Evolutionary conservation across 2,888 invertebrate species (phyloP).

Genomic region (Eurytoma californica): DNA sequence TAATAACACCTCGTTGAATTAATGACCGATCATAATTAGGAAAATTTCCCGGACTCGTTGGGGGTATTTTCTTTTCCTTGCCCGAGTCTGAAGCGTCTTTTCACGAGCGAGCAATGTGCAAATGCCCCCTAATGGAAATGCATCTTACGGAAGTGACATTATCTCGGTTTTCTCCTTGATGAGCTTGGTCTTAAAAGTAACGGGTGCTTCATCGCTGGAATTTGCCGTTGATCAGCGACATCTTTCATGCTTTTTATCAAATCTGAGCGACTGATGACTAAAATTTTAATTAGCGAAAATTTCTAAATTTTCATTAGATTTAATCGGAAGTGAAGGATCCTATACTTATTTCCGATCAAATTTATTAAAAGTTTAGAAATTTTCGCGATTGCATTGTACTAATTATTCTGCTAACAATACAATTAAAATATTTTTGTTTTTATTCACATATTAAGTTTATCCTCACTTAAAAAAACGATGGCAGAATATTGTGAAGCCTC

Average conservation of each 20-base stretch:
- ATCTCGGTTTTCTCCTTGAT: constrained; percentile 49
- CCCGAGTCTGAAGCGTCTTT: not conserved
- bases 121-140: constrained; percentile 16
- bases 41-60: constrained; percentile 66
- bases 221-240: not conserved
- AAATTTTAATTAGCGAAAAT: not conserved
- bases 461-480: too few species aligned
- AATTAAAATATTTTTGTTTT: too few species aligned
- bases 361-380: too few species aligned
- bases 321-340: too few species aligned
- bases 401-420: too few species aligned
- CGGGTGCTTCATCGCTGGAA: not conserved
- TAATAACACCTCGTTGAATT: constrained; percentile 72
- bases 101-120: not conserved
- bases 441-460: too few species aligned
- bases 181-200: constrained; percentile 25
- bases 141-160: constrained; percentile 37
- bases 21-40: constrained; percentile 73
- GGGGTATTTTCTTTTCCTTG: constrained; percentile 9
- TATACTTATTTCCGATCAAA: too few species aligned
- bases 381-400: too few species aligned
- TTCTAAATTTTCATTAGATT: too few species aligned
- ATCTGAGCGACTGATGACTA: not conserved
- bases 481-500: too few species aligned
- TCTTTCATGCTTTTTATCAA: not conserved